Evolutionary conservation across 2,888 invertebrate species (phyloP).

Genomic region (Trissonchulus latispiculum): DNA sequence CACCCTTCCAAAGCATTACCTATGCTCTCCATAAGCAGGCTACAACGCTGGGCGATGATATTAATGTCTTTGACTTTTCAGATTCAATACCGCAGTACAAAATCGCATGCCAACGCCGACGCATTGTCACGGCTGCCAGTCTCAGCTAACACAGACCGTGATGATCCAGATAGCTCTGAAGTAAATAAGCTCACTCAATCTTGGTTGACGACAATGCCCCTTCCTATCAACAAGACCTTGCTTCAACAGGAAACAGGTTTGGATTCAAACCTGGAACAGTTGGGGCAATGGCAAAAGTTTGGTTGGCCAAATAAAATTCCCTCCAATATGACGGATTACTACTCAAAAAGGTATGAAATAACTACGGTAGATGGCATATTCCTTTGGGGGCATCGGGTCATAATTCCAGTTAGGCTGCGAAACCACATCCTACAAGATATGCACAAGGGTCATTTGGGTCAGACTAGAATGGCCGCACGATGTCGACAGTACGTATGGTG

Average conservation of each 20-base stretch:
- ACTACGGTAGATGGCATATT: background rate
- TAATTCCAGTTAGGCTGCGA: background rate
- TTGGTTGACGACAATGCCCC: background rate
- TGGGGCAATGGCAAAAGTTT: background rate
- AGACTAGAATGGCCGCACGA: slow-evolving; percentile 33
- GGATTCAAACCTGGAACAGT: background rate
- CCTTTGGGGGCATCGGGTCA: background rate
- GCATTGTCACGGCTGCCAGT: background rate
- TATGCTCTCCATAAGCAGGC: background rate
- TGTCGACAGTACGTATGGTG: slow-evolving; percentile 37
- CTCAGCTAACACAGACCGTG: background rate
- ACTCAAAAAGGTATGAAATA: background rate
- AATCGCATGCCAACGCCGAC: background rate
- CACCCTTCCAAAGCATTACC: background rate
- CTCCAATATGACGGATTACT: background rate
- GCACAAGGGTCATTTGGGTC: slow-evolving; percentile 36
- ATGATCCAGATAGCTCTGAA: background rate
- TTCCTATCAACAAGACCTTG: background rate
- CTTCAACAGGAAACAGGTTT: background rate
- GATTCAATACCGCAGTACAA: background rate
- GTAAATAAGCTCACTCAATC: background rate
- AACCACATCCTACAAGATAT: slow-evolving; percentile 20
- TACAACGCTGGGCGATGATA: background rate
- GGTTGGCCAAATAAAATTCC: background rate
- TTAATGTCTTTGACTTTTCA: background rate